These are phyloP conservation scores for Taenaris catops DNA, from an alignment of 2,888 invertebrate genomes.

Conservation along the genomic window DNA sequence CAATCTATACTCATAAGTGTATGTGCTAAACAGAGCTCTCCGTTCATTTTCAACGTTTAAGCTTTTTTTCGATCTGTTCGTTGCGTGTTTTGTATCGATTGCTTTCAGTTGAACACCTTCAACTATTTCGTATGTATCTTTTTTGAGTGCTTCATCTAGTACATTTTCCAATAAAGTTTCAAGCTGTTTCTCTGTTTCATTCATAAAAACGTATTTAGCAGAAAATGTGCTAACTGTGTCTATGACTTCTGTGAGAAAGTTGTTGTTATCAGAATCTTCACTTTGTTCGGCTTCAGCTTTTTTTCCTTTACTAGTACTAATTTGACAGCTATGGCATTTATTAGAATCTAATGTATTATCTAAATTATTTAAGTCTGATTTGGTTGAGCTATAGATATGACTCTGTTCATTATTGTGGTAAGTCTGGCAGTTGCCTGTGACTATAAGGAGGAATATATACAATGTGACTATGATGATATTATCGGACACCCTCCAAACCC, in stretches of 20 bases:
- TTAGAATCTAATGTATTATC: conserved; percentile 57
- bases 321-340: conserved; percentile 69
- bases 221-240: conserved; percentile 45
- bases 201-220: conserved; percentile 47
- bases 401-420: conserved; percentile 39
- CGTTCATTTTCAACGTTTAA: conserved; percentile 34
- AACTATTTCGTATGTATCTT: conserved; percentile 76
- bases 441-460: conserved; percentile 44
- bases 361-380: conserved; percentile 48
- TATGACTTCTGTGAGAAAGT: conserved; percentile 46
- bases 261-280: conserved; percentile 21
- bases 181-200: conserved; percentile 55
- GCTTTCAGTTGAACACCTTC: conserved; percentile 78
- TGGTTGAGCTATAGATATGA: conserved; percentile 48
- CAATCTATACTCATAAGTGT: conserved; percentile 74
- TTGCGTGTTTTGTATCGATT: conserved; percentile 28
- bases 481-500: conserved; percentile 47
- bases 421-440: conserved; percentile 47
- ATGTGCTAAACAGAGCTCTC: conserved; percentile 57
- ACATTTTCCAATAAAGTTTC: conserved; percentile 76
- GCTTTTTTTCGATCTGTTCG: conserved; percentile 18
- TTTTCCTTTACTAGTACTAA: conserved; percentile 42
- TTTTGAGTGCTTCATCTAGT: conserved; percentile 76
- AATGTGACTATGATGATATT: conserved; percentile 42
- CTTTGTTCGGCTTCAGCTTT: conserved; percentile 22